These are phyloP conservation scores for Nymphalis c-album DNA, from an alignment of 2,888 invertebrate genomes.

Conservation along the genomic window DNA sequence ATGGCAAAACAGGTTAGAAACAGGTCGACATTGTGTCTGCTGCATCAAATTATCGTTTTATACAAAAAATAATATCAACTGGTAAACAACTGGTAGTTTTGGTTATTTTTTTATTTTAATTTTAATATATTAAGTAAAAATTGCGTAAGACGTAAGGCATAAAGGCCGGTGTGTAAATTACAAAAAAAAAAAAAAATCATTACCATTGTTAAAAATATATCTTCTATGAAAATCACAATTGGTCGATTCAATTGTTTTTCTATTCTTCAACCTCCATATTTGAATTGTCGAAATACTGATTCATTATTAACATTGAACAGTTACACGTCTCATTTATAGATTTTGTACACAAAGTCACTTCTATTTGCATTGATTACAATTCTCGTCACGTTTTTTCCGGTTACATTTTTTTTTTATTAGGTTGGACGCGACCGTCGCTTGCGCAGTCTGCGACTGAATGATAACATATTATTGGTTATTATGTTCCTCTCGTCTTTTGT, in stretches of 20 bases:
- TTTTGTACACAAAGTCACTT: constrained; percentile 28
- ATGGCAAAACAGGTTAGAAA: constrained; percentile 7
- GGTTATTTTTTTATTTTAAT: no score
- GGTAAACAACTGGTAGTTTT: no score
- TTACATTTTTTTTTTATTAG: constrained; percentile 19
- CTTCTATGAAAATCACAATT: no score
- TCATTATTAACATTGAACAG: neutral
- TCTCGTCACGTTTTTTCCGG: constrained; percentile 44
- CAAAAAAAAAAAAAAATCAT: no score
- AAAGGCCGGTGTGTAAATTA: no score
- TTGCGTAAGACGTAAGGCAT: no score
- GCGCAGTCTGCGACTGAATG: constrained; percentile 39
- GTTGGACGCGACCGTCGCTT: constrained; percentile 36
- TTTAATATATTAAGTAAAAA: no score
- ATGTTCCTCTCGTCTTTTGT: constrained; percentile 31
- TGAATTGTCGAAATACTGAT: neutral
- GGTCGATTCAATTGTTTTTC: no score
- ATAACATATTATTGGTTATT: constrained; percentile 22
- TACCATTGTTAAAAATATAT: no score
- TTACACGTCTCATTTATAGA: neutral
- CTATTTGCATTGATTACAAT: constrained; percentile 35
- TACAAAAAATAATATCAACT: neutral
- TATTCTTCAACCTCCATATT: neutral
- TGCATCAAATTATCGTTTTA: constrained; percentile 11
- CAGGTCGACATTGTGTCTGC: constrained; percentile 10